Percentiles rank a stretch among this genome's conserved stretches.
These are phyloP conservation scores for Argentina silus DNA, from an alignment of 2,797 vertebrate species.

Conservation along the genomic window DNA sequence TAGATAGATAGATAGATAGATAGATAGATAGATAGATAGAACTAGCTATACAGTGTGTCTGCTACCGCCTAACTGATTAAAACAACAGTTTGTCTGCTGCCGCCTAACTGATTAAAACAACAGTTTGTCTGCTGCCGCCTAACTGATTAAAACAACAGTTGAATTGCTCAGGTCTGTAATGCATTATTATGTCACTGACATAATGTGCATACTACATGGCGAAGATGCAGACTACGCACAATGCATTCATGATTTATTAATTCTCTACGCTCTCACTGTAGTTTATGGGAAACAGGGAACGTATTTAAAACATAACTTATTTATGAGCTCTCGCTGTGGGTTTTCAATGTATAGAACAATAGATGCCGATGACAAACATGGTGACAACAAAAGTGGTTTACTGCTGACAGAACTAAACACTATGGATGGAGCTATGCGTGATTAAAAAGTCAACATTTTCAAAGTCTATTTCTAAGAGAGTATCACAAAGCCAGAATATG, in stretches of 20 bases:
- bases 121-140: background rate
- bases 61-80: background rate
- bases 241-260: slow-evolving; percentile 61
- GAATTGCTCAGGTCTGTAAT: slow-evolving; percentile 3
- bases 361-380: background rate
- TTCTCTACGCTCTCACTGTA: slow-evolving; percentile 17
- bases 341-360: slow-evolving; percentile 26
- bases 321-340: slow-evolving; percentile 29
- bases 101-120: background rate
- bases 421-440: background rate
- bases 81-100: background rate
- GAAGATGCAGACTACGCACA: slow-evolving; percentile 47
- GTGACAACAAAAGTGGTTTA: background rate
- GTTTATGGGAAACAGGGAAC: slow-evolving; percentile 41
- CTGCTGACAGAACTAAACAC: background rate
- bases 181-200: slow-evolving; percentile 2
- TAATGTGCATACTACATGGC: background rate
- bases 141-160: background rate
- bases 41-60: background rate
- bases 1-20: too few relatives aligned
- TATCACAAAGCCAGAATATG: background rate
- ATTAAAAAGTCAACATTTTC: background rate
- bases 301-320: slow-evolving; percentile 43
- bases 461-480: background rate
- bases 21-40: too few relatives aligned